Evolutionary conservation across 2,113 vertebrate genomes (phyloP).

Genomic region (Epinephelus cyanopodus): DNA sequence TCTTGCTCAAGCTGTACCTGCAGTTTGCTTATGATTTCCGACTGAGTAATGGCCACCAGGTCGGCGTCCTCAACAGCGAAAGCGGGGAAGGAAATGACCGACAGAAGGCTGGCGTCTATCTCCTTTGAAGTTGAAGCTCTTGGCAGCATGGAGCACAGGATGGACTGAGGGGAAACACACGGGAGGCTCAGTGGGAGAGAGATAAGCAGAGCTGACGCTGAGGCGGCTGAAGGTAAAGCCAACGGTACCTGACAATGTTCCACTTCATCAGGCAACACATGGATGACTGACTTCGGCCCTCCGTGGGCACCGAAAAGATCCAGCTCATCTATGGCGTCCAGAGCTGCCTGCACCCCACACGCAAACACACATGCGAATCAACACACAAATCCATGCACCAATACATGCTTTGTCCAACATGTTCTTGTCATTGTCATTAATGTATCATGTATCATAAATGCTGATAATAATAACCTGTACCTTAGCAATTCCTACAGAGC

Average conservation of each 20-base stretch:
- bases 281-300: constrained; percentile 96
- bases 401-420: neutral
- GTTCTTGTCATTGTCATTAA: neutral
- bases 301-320: constrained; percentile 97
- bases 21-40: constrained; percentile 95
- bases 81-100: constrained; percentile 96
- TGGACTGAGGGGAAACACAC: constrained; percentile 86
- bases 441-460: neutral
- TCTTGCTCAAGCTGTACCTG: constrained; percentile 83
- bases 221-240: neutral
- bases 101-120: constrained; percentile 96
- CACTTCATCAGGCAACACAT: constrained; percentile 97
- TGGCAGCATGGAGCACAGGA: constrained; percentile 98
- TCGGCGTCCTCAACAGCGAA: constrained; percentile 97
- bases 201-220: neutral
- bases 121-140: constrained; percentile 98
- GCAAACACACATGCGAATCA: no score
- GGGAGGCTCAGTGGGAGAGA: constrained; percentile 21
- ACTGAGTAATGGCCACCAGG: constrained; percentile 94
- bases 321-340: constrained; percentile 98
- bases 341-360: constrained; percentile 88
- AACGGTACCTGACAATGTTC: constrained; percentile 95
- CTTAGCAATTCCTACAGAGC: constrained; percentile 99
- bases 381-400: neutral
- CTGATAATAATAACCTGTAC: constrained; percentile 74